Base-by-base conservation (phyloP, 2,797 vertebrate species). In the Amphiprion clarkii region DNA sequence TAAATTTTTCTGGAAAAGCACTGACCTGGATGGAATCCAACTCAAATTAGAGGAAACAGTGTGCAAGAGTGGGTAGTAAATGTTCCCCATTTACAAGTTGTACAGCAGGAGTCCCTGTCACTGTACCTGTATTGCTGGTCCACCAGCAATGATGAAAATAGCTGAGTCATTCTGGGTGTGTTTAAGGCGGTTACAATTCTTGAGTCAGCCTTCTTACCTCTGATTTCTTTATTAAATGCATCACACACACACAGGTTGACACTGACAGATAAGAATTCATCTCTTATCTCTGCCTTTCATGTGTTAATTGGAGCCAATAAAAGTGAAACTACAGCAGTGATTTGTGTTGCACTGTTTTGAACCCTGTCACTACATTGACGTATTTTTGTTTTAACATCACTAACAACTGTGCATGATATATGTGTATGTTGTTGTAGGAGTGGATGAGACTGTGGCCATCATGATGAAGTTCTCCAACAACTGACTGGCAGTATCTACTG, bases 381-480 rank as follows among this genome's bases (percentile, higher is more conserved):
- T 14, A n/a, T 10, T 29, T 3, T 36, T 40, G 51, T 17, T 13
- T 19, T 53, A 31, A 2, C 7, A 52, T 29, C 1, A 33, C 17
- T 49, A 31, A 44, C 14, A 44, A 44, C 42, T 44, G 36, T 39
- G 36, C 36, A 39, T 44, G 6, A 17, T 44, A 3, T 44, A 17
- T 44, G 65, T 6, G 46, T 23, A 46, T 68, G 17, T 46, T 39
- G 4, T 55, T 39, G 8, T 40, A 97, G 96, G 95, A 11, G 95
- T 96, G 59, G 96, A 97, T 27, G 94, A 97, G 76, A 94, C 93
- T 0, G 93, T 95, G 63, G 91, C 92, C 0, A 87, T 96, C 56
- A 91, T 95, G 0, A 88, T 97, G 29, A 95, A 95, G 88, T 98
- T 95, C 79, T 93, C 96, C 1, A 88, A 90, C 11, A 92, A 94